These are phyloP conservation scores for Noctua janthe DNA, from an alignment of 2,888 invertebrate genomes.

Conservation along the genomic window DNA sequence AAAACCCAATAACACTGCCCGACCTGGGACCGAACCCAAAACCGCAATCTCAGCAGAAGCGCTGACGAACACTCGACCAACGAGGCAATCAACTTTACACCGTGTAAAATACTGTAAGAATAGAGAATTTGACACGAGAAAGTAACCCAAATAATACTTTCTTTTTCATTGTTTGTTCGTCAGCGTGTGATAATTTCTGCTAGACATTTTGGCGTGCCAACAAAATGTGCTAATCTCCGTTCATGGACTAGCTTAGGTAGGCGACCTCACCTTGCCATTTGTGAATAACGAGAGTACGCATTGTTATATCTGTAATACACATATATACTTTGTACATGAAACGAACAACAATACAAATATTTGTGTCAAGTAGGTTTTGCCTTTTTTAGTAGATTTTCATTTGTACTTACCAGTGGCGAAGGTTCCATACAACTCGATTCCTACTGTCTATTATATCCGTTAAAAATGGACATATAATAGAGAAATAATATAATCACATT, in stretches of 20 bases:
- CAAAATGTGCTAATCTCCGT: constrained; percentile 43
- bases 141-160: constrained; percentile 42
- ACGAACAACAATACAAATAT: constrained; percentile 24
- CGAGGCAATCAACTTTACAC: background rate
- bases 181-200: constrained; percentile 31
- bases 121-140: constrained; percentile 21
- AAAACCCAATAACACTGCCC: background rate
- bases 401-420: background rate
- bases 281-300: constrained; percentile 12
- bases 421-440: no score
- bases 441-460: no score
- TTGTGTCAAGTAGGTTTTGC: constrained; percentile 4
- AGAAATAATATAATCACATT: no score
- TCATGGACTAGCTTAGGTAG: background rate
- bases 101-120: constrained; percentile 38
- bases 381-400: constrained; percentile 1
- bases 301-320: constrained; percentile 2
- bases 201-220: constrained; percentile 31
- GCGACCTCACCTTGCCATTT: constrained; percentile 41
- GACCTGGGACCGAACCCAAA: background rate
- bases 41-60: background rate
- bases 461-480: no score
- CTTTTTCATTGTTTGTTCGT: constrained; percentile 42
- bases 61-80: background rate
- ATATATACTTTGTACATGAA: constrained; percentile 21